Percentiles rank a stretch among this genome's conserved stretches.
Conservation (phyloP, 2,888 invertebrate species). For the Scaeva pyrastri region DNA sequence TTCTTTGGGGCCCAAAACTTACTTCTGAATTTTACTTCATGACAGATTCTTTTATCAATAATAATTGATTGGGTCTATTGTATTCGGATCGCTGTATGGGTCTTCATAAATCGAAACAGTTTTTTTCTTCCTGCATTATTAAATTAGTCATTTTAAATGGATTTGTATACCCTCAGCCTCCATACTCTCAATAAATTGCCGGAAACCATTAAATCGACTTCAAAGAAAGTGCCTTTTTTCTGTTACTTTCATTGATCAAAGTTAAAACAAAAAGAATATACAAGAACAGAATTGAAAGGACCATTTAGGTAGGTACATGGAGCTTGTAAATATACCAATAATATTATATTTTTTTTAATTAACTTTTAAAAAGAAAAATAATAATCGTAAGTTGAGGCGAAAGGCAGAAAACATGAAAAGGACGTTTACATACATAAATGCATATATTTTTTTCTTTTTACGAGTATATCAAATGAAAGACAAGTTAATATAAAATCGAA, state of each 20-base stretch:
- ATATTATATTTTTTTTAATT: no score
- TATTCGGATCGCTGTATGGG: neutral
- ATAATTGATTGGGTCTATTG: neutral
- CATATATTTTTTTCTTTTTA: no score
- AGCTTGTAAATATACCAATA: no score
- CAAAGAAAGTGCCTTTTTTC: neutral
- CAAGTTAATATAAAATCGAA: no score
- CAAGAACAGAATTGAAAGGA: no score
- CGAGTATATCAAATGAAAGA: no score
- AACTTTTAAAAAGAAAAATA: no score
- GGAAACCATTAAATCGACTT: conserved; percentile 1
- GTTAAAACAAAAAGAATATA: neutral
- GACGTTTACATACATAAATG: no score
- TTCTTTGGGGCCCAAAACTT: neutral
- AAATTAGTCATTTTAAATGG: neutral
- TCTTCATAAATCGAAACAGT: neutral
- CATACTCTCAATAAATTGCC: neutral
- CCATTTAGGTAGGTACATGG: no score
- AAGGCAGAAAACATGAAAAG: no score
- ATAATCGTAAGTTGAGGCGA: no score
- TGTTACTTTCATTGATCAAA: neutral
- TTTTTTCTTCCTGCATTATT: neutral
- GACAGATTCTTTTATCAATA: neutral
- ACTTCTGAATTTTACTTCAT: neutral
- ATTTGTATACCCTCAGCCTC: neutral